Base-by-base conservation (phyloP, 2,797 vertebrate species). In the Labeo calbasu region DNA sequence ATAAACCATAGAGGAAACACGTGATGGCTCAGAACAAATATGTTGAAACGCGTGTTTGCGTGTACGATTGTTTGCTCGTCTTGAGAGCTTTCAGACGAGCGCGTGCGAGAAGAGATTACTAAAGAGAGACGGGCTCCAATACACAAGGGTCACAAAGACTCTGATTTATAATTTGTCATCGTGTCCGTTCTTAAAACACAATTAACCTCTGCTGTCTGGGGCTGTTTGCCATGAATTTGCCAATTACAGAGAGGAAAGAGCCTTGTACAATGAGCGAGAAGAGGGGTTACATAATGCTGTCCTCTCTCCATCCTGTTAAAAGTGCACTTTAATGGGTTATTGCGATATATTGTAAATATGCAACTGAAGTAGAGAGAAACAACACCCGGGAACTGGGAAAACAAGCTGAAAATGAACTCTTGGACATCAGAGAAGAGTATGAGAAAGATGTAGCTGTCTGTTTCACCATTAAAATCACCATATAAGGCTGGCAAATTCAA, bases 121-220 rank as follows among this genome's bases (percentile, higher is more conserved):
- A 68, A 83, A 63, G 25, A 63, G 72, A 85, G 57, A 83, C 43
- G 5, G 28, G 59, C 55, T 84, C 40, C 59, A 77, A 82, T 77
- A 59, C 79, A 72, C 48, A 15, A 50, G 51, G 50, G 57, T 66
- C 84, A 79, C 21, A 68, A 48, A 66, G 84, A 66, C 59, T 73
- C 19, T 55, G 59, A 80, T 82, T 81, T 79, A 68, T 86, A 86
- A 86, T 86, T 82, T 84, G 79, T 72, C 55, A 77, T 77, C 51
- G 57, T 75, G 43, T 55, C 80, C 61, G 46, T 85, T 83, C 83
- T 83, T 86, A 83, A 86, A 89, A 86, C 76, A 79, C 80, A 86
- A 85, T 88, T 88, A 89, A 85, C 86, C 88, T 88, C 51, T 69
- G 80, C 83, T 82, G 81, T 87, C 81, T 85, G 48, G 71, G 78